These are phyloP conservation scores for Mythimna albipuncta DNA, from an alignment of 2,888 invertebrate genomes.

Conservation along the genomic window DNA sequence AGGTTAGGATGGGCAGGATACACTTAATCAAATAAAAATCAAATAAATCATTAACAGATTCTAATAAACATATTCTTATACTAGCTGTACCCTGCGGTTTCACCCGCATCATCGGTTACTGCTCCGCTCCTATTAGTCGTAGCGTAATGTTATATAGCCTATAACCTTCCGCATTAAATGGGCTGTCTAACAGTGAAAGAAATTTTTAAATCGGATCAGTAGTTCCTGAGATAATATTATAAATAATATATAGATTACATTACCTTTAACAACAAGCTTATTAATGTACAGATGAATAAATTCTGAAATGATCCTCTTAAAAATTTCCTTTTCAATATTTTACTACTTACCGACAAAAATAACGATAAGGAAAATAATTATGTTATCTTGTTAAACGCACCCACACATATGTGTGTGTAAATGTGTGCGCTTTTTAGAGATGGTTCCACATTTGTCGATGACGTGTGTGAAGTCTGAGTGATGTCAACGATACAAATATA, in stretches of 20 bases:
- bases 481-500: not conserved
- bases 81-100: too few species aligned
- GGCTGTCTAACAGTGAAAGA: too few species aligned
- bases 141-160: too few species aligned
- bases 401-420: too few species aligned
- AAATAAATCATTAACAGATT: not conserved
- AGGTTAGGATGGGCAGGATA: too few species aligned
- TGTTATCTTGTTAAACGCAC: too few species aligned
- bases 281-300: not conserved
- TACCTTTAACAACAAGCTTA: not conserved
- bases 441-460: not conserved
- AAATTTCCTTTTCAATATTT: constrained; percentile 1
- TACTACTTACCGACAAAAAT: not conserved
- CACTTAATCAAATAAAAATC: not conserved
- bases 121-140: too few species aligned
- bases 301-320: not conserved
- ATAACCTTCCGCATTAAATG: too few species aligned
- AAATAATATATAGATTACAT: too few species aligned
- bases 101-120: too few species aligned
- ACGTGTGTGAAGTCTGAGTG: not conserved
- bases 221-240: too few species aligned
- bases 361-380: not conserved
- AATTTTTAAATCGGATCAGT: too few species aligned
- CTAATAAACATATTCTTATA: not conserved
- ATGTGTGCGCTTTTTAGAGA: not conserved